Conservation (phyloP, 2,888 invertebrate genomes). For the Cheilosia impressa region DNA sequence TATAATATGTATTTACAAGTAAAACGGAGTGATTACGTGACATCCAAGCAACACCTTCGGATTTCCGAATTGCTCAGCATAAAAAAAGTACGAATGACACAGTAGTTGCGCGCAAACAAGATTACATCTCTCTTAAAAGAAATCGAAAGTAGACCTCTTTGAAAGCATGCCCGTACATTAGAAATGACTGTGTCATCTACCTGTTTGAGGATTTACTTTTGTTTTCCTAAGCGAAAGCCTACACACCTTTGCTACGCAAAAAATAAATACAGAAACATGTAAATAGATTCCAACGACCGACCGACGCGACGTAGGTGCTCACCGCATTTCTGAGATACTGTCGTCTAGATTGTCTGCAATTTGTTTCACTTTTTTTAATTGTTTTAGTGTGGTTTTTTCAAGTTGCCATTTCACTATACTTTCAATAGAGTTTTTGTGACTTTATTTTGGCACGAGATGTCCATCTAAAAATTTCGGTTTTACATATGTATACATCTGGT, state of each 20-base stretch:
- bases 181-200: conserved; percentile 59
- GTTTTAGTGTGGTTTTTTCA: neutral
- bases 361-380: conserved; percentile 16
- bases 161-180: conserved; percentile 38
- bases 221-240: conserved; percentile 43
- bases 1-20: neutral
- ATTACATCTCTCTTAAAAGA: conserved; percentile 44
- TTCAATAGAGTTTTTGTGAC: conserved; percentile 21
- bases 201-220: conserved; percentile 35
- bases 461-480: conserved; percentile 23
- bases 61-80: conserved; percentile 39
- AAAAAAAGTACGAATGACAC: conserved; percentile 41
- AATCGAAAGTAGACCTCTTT: conserved; percentile 57
- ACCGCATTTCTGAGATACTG: neutral
- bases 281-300: conserved; percentile 7
- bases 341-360: conserved; percentile 27
- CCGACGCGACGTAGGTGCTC: conserved; percentile 3
- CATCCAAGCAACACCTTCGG: conserved; percentile 14
- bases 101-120: conserved; percentile 31
- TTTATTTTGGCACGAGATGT: conserved; percentile 8
- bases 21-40: conserved; percentile 29
- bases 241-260: conserved; percentile 39
- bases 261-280: neutral
- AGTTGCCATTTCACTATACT: conserved; percentile 18
- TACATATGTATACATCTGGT: conserved; percentile 14